Conservation (phyloP, 2,888 invertebrate genomes). For the Malthinus seriepunctatus region DNA sequence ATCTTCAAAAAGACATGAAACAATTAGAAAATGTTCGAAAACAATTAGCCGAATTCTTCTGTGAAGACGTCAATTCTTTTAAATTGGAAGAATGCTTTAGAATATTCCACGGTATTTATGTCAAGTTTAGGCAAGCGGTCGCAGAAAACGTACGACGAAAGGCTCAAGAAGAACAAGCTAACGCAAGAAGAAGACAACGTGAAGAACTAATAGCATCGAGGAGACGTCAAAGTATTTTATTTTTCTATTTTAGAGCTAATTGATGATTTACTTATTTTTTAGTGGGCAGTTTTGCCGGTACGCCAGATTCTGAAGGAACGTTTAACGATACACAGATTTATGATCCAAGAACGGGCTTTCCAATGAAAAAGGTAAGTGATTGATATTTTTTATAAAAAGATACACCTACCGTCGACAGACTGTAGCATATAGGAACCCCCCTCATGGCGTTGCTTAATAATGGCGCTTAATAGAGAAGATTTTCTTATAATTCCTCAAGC, state of each 20-base stretch:
- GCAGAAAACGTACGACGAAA: constrained; percentile 83
- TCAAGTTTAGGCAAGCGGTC: constrained; percentile 81
- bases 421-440: too few relatives aligned
- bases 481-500: too few relatives aligned
- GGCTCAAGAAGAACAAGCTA: constrained; percentile 85
- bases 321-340: constrained; percentile 77
- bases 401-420: too few relatives aligned
- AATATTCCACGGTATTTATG: constrained; percentile 86
- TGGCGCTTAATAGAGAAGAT: too few relatives aligned
- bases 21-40: constrained; percentile 80
- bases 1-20: constrained; percentile 77
- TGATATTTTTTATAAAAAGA: too few relatives aligned
- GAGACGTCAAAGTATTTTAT: constrained; percentile 60
- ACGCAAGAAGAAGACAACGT: constrained; percentile 72
- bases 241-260: background rate
- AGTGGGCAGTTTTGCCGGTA: constrained; percentile 71
- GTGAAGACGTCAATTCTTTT: constrained; percentile 87
- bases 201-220: constrained; percentile 71
- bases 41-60: constrained; percentile 89
- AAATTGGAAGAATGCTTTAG: constrained; percentile 94
- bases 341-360: constrained; percentile 71
- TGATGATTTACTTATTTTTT: constrained; percentile 29
- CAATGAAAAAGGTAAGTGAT: constrained; percentile 53
- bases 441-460: too few relatives aligned
- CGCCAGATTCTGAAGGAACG: constrained; percentile 73